Conservation (phyloP, 2,113 vertebrate species). For the Pterophyllum scalare region DNA sequence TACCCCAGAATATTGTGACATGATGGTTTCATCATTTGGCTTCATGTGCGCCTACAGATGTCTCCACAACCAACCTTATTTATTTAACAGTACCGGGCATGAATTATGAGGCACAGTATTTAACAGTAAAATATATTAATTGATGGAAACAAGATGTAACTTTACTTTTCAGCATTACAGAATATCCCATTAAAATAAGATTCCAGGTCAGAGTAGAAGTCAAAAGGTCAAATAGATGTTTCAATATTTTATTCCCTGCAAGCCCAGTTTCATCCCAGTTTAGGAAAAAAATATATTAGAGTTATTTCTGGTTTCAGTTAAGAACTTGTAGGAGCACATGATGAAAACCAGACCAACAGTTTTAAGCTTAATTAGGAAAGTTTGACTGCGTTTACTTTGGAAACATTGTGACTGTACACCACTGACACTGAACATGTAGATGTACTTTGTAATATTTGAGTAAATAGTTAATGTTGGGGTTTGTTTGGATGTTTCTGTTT, state of each 20-base stretch:
- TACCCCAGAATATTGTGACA: background rate
- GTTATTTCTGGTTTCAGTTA: accelerated
- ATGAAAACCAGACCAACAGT: accelerated
- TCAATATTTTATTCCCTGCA: no score
- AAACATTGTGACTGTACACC: background rate
- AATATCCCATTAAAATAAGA: background rate
- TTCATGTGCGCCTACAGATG: background rate
- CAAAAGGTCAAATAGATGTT: background rate
- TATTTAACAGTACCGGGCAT: background rate
- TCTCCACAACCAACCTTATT: background rate
- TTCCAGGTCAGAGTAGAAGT: background rate
- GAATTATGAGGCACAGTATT: background rate
- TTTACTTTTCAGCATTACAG: background rate
- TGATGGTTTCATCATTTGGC: background rate
- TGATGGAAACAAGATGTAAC: background rate
- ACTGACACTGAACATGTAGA: background rate
- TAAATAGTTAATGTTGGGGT: no score
- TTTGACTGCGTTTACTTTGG: background rate
- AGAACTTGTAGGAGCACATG: background rate
- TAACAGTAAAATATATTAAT: no score
- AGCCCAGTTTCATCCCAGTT: background rate
- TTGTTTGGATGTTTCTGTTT: no score
- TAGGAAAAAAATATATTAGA: background rate
- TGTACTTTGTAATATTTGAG: no score
- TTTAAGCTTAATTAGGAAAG: background rate